Evolutionary conservation across 2,888 invertebrate species (phyloP), one percentile per base, ranked within the genome.

Genomic region (Apeira syringaria): DNA sequence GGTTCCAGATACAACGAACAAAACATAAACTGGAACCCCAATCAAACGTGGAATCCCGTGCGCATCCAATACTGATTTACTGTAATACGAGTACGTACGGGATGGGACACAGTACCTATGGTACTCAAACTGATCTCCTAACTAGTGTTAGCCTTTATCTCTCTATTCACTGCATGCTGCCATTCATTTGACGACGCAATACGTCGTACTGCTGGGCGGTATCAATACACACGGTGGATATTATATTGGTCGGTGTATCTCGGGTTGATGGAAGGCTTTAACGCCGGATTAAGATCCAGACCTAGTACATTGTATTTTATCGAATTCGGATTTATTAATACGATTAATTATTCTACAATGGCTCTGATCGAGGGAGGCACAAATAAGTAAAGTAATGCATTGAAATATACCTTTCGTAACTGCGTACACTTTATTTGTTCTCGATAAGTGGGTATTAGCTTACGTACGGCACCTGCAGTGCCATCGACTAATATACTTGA

Each of bases 111-210:
- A 48, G 44, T 57, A 56, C 40, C n/a, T n/a, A n/a, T n/a, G 53
- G 56, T 60, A 61, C 31, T 53, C 57, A 59, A 62, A 65, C 62
- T 64, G 67, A 74, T 72, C 59, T 58, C 55, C 53, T 61, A 63
- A 67, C 67, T 65, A 64, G 32, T 38, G 47, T 53, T 51, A 48
- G 61, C 59, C 59, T 67, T 64, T 62, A 62, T 65, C 56, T 61
- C 56, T 50, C 56, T 43, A 50, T 51, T 57, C 56, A 47, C 34
- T 53, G 31, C 46, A 53, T 52, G 38, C 50, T 50, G 60, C 59
- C 52, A 61, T 68, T 71, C 62, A 71, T 64, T 67, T 61, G 56
- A 62, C 59, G 62, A 56, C 50, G 45, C 53, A 37, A 47, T 52
- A 59, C 44, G 38, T 49, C 54, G 50, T 38, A 17, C 40, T 42